Evolutionary conservation across 1,140 invertebrate species (phyloP).

Genomic region (Listronotus oregonensis): DNA sequence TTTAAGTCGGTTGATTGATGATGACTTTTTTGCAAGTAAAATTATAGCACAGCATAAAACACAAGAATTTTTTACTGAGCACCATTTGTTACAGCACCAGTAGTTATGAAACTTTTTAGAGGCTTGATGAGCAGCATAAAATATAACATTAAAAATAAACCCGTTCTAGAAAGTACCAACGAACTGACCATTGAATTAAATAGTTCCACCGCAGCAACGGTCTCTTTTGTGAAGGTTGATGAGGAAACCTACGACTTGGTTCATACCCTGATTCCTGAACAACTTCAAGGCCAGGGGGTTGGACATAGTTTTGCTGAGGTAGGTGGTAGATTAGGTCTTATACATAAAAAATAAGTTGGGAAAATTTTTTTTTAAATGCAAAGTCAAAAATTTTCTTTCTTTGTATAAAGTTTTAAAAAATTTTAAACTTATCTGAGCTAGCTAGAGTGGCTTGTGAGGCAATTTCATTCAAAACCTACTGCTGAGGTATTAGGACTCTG

Average conservation of each 20-base stretch:
- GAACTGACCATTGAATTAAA: conserved; percentile 30
- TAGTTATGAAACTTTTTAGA: conserved; percentile 28
- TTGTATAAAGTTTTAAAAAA: too few relatives aligned
- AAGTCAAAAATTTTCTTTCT: too few relatives aligned
- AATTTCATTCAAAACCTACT: too few relatives aligned
- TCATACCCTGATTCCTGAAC: conserved; percentile 64
- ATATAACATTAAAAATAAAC: conserved; percentile 35
- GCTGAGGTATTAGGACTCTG: too few relatives aligned
- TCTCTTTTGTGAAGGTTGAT: conserved; percentile 35
- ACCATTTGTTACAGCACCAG: conserved; percentile 8
- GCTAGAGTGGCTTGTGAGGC: too few relatives aligned
- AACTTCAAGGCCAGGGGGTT: conserved; percentile 65
- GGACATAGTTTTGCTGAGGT: conserved; percentile 69
- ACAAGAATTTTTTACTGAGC: not conserved
- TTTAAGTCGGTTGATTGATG: too few relatives aligned
- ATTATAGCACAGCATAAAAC: too few relatives aligned
- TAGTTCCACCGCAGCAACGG: conserved; percentile 20
- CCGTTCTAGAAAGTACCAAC: conserved; percentile 30
- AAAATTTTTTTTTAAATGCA: too few relatives aligned
- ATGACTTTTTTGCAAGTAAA: too few relatives aligned
- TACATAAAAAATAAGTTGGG: too few relatives aligned
- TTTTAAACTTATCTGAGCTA: too few relatives aligned
- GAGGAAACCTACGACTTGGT: conserved; percentile 53
- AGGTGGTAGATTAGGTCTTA: conserved; percentile 27
- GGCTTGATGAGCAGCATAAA: conserved; percentile 24